Evolutionary conservation across 2,113 vertebrate genomes (phyloP).

Genomic region (Ciconia maguari): DNA sequence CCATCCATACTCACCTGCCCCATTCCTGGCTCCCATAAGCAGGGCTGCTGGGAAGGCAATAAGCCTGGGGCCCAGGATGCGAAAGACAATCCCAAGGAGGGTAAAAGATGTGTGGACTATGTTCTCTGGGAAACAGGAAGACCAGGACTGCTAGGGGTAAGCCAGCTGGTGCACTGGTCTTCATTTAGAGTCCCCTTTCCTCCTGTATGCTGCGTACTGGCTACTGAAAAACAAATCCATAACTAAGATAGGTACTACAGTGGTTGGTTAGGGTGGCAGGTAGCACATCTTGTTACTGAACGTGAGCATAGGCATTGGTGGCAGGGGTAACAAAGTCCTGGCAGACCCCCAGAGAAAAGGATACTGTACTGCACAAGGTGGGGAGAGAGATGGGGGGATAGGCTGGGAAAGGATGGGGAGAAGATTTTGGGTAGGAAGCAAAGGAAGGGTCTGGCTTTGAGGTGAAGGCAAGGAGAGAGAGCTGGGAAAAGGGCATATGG

Average conservation of each 20-base stretch:
- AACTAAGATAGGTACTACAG: not conserved
- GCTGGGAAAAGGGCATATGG: not conserved
- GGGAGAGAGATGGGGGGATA: not conserved
- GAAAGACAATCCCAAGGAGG: not conserved
- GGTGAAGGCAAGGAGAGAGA: not conserved
- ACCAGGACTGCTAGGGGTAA: not conserved
- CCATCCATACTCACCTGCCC: too few relatives aligned
- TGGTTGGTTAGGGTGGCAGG: not conserved
- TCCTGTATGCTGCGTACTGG: not conserved
- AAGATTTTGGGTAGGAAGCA: not conserved
- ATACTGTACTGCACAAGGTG: not conserved
- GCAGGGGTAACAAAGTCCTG: not conserved
- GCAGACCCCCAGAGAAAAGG: not conserved
- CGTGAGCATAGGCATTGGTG: not conserved
- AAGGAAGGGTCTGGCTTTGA: not conserved
- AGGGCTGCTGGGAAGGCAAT: not conserved
- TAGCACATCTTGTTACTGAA: not conserved
- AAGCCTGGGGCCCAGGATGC: not conserved
- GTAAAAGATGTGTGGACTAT: not conserved
- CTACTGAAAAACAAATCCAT: not conserved
- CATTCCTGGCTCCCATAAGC: not conserved
- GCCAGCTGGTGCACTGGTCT: not conserved
- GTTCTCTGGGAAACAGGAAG: not conserved
- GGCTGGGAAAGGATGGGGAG: not conserved
- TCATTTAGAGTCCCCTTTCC: not conserved